Base-by-base conservation (phyloP, 1,140 invertebrate species). In the Gryllus bimaculatus region DNA sequence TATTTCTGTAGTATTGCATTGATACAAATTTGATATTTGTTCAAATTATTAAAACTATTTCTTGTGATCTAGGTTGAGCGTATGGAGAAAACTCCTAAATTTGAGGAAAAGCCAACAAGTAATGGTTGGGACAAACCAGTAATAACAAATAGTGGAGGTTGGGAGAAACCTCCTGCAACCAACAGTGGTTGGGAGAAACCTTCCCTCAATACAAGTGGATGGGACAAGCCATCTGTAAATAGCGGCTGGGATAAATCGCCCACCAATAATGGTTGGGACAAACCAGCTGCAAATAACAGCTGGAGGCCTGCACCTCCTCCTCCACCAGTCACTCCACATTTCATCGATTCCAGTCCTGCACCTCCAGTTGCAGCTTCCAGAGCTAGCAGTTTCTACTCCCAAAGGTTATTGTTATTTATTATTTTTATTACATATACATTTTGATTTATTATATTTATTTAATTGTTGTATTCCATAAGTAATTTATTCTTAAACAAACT, bases 291-390 rank as follows among this genome's bases (percentile, higher is more conserved):
- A 10, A 77, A 48, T 13, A 39, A 66, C 74, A 79, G 75, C 75
- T 79, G 79, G 79, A 76, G 79, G 39, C 79, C 79, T 13, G 79
- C 79, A 7, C 79, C 92, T 8, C 91, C 94, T 0, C 93, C 93
- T 7, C 93, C 93, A 4, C 85, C 85, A 18, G 83, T 86, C 21
- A 81, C 83, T n/a, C 85, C 85, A 48, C 80, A 81, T 47, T 81
- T 80, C 48, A 66, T 79, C 20, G 79, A 79, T 80, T 82, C 76
- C 75, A 73, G 80, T 49, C 48, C 74, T 74, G 73, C 47, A 39
- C 48, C 75, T 18, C 75, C 39, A 66, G 54, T 66, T 49, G 48
- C 78, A 81, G 80, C 81, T 18, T 80, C 80, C 13, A 79, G 84
- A 48, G 83, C 85, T 3, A 84, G 82, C 78, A 85, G 83, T 78